Evolutionary conservation across 2,888 invertebrate genomes (phyloP), one percentile per base, ranked within the genome.

Genomic region (Tachina grossa): DNA sequence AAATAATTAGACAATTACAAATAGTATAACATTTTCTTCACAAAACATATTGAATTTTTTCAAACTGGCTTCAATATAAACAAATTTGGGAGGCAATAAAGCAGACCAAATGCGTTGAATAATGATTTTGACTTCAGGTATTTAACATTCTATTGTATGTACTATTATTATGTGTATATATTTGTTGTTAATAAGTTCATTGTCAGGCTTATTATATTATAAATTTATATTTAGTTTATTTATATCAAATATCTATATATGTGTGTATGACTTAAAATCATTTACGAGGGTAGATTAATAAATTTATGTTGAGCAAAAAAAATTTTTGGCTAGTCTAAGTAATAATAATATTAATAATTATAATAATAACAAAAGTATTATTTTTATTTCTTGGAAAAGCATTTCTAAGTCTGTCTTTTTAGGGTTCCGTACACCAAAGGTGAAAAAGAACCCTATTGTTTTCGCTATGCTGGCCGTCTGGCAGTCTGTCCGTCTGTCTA

Each of bases 151-250:
- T 49, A 14, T 68, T 63, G 8, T 31, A 4, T 31, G 31, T 31
- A 31, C 0, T 31, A 19, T 47, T 39, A 55, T 19, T n/a, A 4
- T 0, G 57, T 6, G 71, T 59, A 19, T 43, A 0, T 14, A 11
- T 55, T 43, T 74, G 13, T 61, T 66, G 43, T 68, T 68, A 51
- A 81, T 66, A 81, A 75, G 53, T 75, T 68, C 53, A 81, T 53
- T 81, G 66, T 61, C 75, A 68, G 75, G 59, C 63, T 75, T 53
- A 69, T 75, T 75, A 39, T 19, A 69, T 68, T 6, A 10, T 22
- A 45, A 11, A 11, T 49, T 19, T 10, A 22, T 65, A 19, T 47
- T 45, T 39, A 57, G 49, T 63, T 16, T 22, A 55, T 63, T 75
- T 59, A 16, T 13, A 57, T 71, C 31, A 57, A n/a, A n/a, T 9